phyloP scores from a whole-genome alignment of 2,113 vertebrate genomes.

The Daboia siamensis region DNA sequence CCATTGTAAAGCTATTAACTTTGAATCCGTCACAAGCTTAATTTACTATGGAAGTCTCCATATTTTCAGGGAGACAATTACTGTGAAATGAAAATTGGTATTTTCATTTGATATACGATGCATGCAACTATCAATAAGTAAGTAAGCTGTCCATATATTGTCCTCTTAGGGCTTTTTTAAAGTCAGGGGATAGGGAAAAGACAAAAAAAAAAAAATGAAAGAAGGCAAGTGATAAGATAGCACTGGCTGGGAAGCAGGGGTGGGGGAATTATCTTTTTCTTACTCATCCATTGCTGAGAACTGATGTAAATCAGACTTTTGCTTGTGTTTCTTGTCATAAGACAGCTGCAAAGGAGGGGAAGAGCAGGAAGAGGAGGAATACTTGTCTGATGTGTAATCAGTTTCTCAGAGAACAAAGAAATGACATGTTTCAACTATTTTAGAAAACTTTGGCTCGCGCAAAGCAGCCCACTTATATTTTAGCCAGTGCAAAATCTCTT shows the following conservation, averaged over 20 bases:
- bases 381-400: not conserved
- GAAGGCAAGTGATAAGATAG: not conserved
- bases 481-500: not conserved
- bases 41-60: not conserved
- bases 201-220: not conserved
- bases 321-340: not conserved
- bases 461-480: not conserved
- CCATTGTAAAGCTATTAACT: not conserved
- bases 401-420: not conserved
- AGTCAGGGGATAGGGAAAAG: not conserved
- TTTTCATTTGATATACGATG: not conserved
- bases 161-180: not conserved
- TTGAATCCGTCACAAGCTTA: no score
- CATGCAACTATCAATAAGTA: not conserved
- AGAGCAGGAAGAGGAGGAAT: not conserved
- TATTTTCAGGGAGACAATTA: not conserved
- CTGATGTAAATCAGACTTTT: not conserved
- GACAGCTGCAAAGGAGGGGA: not conserved
- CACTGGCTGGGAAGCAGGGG: not conserved
- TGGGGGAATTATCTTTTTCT: not conserved
- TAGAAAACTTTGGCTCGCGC: not conserved
- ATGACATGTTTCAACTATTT: not conserved
- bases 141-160: not conserved
- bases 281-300: not conserved
- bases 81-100: not conserved